A percentile compares a stretch with the other conserved stretches of the same genome.
Evolutionary conservation across 2,888 invertebrate species (phyloP).

Genomic region (Fragum sueziense): DNA sequence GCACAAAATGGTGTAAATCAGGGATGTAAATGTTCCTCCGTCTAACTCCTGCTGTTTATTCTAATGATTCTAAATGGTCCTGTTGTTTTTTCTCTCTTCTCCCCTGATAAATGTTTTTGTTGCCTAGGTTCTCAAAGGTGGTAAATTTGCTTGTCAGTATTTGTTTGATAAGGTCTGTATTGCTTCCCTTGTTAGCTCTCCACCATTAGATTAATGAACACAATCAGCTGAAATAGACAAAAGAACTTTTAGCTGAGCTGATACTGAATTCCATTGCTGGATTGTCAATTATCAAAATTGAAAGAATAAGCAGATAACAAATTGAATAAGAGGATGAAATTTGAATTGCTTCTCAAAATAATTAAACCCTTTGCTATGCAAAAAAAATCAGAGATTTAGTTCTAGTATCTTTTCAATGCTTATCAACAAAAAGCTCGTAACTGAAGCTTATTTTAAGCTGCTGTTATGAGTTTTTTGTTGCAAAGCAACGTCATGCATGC

Average conservation of each 20-base stretch:
- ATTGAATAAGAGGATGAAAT: too few species aligned
- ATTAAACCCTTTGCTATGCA: too few species aligned
- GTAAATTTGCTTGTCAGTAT: slow-evolving; percentile 22
- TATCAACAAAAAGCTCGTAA: too few species aligned
- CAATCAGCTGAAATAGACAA: neutral
- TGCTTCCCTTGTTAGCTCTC: slow-evolving; percentile 6
- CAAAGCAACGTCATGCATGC: too few species aligned
- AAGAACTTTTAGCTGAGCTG: neutral
- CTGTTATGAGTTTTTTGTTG: too few species aligned
- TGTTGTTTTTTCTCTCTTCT: slow-evolving; percentile 14
- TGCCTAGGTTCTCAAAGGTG: neutral
- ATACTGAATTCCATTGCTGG: too few species aligned
- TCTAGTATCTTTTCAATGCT: too few species aligned
- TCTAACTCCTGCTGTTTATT: neutral
- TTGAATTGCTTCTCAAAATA: too few species aligned
- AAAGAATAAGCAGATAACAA: too few species aligned
- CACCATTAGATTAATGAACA: neutral
- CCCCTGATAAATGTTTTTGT: slow-evolving; percentile 16
- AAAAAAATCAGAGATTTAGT: too few species aligned
- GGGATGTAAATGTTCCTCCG: neutral
- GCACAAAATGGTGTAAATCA: neutral
- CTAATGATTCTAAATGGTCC: slow-evolving; percentile 18
- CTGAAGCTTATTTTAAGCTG: too few species aligned
- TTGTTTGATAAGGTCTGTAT: slow-evolving; percentile 22
- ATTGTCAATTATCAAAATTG: too few species aligned